phyloP scores from a whole-genome alignment of 2,113 vertebrate species.

The Rhinoptilus africanus region DNA sequence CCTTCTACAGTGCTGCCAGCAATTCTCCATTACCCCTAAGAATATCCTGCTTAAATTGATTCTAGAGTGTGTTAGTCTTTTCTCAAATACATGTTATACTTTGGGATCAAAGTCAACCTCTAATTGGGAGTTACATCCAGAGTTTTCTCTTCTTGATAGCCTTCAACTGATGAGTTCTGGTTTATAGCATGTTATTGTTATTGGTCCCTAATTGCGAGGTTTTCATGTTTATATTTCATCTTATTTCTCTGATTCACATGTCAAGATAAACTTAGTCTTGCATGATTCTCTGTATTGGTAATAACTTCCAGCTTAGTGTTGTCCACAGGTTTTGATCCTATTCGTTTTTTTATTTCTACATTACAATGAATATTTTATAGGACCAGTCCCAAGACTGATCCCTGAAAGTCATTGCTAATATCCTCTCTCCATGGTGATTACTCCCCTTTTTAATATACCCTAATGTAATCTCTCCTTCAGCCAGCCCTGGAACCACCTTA shows the following conservation, averaged over 20 bases:
- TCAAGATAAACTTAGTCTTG: background rate
- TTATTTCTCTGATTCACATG: background rate
- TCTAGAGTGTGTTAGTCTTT: background rate
- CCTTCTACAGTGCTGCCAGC: background rate
- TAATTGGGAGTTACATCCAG: background rate
- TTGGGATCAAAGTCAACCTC: background rate
- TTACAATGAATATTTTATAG: background rate
- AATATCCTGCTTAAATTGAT: background rate
- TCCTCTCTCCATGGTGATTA: background rate
- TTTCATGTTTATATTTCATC: background rate
- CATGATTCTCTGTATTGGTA: background rate
- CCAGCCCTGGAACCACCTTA: background rate
- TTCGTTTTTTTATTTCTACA: background rate
- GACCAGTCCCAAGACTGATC: background rate
- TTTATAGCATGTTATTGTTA: background rate
- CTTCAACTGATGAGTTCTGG: background rate
- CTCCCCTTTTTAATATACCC: background rate
- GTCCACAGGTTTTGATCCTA: background rate
- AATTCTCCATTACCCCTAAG: background rate
- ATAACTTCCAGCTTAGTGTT: background rate
- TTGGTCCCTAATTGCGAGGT: background rate
- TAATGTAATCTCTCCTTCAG: background rate
- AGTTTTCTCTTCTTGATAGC: background rate
- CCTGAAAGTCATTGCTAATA: background rate
- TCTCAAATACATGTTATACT: background rate